These are phyloP conservation scores for Melieria omissa DNA, from an alignment of 2,888 invertebrate species.

Conservation along the genomic window DNA sequence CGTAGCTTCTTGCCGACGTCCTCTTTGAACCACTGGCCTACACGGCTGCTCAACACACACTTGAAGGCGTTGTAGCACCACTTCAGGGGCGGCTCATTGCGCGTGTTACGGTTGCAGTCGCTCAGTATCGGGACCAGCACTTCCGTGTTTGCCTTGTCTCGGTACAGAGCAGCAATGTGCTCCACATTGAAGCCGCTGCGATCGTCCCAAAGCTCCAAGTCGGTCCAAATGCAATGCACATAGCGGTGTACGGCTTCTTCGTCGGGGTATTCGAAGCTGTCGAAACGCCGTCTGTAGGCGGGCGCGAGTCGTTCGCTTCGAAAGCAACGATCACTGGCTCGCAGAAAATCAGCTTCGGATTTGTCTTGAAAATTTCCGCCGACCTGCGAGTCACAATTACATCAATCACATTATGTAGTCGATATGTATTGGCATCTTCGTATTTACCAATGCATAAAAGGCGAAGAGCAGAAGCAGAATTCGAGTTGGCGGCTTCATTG, in stretches of 20 bases:
- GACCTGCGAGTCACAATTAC: conserved; percentile 16
- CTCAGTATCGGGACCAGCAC: conserved; percentile 46
- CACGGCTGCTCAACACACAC: conserved; percentile 48
- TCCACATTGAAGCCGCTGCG: conserved; percentile 46
- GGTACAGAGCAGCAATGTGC: conserved; percentile 47
- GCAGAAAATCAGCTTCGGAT: conserved; percentile 41
- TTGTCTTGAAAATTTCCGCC: conserved; percentile 33
- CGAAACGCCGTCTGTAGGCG: conserved; percentile 26
- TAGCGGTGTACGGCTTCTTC: conserved; percentile 45
- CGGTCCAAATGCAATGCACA: conserved; percentile 44
- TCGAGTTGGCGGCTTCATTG: neutral
- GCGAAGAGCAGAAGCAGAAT: neutral
- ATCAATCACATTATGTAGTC: neutral
- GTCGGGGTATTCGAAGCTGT: conserved; percentile 46
- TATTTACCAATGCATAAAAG: neutral
- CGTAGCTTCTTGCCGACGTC: conserved; percentile 43
- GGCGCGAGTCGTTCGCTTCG: conserved; percentile 23
- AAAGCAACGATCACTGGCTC: conserved; percentile 39
- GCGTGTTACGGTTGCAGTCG: conserved; percentile 47
- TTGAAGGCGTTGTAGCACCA: conserved; percentile 47
- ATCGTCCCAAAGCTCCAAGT: conserved; percentile 47
- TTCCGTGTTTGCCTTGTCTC: conserved; percentile 47
- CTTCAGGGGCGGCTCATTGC: conserved; percentile 43
- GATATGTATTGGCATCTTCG: neutral
- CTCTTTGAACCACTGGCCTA: conserved; percentile 50